Base-by-base conservation (phyloP, 2,113 vertebrate genomes). In the Sinosuthora webbiana region DNA sequence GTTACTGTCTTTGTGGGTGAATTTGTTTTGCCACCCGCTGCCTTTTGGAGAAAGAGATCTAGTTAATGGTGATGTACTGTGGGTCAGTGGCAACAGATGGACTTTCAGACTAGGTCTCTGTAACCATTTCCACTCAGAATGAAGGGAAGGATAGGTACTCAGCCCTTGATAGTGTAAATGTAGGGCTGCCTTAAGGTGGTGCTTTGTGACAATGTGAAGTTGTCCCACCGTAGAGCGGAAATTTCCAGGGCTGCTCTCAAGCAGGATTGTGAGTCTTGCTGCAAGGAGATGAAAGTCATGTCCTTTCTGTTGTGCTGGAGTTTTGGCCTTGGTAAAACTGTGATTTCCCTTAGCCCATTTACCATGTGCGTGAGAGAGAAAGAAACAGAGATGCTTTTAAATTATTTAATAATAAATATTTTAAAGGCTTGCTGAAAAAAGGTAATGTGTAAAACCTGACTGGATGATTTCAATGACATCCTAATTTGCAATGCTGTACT, bases 121-220 rank as follows among this genome's bases (percentile, higher is more conserved):
- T 62, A 39, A 7, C 24, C 31, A 13, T 57, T 73, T n/a, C 13
- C 13, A 13, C 16, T 63, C 20, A 10, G 18, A 53, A 31, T 18
- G 27, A 53, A 57, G 25, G 55, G 18, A 35, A 35, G 20, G 25
- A 57, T 65, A 52, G 11, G 4, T 62, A 10, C 35, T 77, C 6
- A 0, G 39, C 45, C 59, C 49, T n/a, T 5, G 0, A 2, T 3
- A 42, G 25, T 1, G 1, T 47, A 12, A 27, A 24, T 7, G 44
- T 16, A 18, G 39, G 42, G 27, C 49, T 64, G 41, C 14, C 33
- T 90, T 63, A 15, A 37, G 28, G 15, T 64, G 27, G 56, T 11
- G 35, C 31, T 90, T 80, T 0, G 1, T 23, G 11, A 30, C 22
- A 35, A 23, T 5, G 9, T 67, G 71, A 16, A 33, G 25, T 73